Evolutionary conservation across 1,140 invertebrate genomes (phyloP).

Genomic region (Drosophila subpulchrella): DNA sequence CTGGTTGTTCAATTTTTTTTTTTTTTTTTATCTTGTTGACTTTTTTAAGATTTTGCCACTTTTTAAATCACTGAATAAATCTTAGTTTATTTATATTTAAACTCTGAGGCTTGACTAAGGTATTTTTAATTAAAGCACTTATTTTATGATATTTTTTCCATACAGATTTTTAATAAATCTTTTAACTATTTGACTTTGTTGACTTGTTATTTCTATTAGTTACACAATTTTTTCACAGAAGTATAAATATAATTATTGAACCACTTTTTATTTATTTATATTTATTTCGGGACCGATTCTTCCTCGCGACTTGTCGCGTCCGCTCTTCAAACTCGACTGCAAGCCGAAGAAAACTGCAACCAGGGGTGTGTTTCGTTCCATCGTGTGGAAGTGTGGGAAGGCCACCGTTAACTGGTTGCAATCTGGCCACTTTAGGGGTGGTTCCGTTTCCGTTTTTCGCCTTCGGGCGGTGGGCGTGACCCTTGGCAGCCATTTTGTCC

Average conservation of each 20-base stretch:
- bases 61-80: not conserved
- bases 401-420: constrained; percentile 36
- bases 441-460: constrained; percentile 29
- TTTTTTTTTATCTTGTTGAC: too few relatives aligned
- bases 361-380: constrained; percentile 33
- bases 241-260: not conserved
- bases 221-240: not conserved
- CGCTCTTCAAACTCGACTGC: constrained; percentile 76
- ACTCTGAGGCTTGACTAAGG: too few relatives aligned
- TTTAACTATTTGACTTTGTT: not conserved
- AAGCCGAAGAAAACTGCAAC: constrained; percentile 63
- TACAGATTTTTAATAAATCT: not conserved
- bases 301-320: constrained; percentile 56
- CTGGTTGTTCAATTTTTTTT: not conserved
- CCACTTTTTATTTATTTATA: too few relatives aligned
- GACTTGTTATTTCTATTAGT: not conserved
- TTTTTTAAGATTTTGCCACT: not conserved
- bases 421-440: constrained; percentile 51
- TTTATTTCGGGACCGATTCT: constrained; percentile 10
- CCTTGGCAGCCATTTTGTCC: constrained; percentile 44
- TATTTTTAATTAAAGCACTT: too few relatives aligned
- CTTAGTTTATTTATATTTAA: too few relatives aligned
- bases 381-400: too few relatives aligned
- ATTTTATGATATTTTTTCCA: not conserved
- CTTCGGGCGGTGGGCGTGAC: constrained; percentile 32